Base-by-base conservation (phyloP, 2,113 vertebrate species). In the Tragulus kanchil region DNA sequence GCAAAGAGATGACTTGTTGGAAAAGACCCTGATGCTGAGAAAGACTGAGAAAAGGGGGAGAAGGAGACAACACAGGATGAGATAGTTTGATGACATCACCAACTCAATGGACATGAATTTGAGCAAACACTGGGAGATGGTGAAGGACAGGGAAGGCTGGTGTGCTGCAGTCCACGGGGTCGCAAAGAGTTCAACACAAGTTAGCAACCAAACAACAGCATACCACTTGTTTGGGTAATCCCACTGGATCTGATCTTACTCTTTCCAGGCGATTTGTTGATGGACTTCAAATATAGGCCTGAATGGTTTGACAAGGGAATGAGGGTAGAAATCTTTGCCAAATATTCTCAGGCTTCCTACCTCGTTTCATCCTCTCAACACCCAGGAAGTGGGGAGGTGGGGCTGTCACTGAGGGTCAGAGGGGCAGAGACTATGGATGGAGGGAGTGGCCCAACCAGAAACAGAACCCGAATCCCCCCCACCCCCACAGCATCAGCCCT, bases 361-460 rank as follows among this genome's bases (percentile, higher is more conserved):
- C 48, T 79, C 19, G 10, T 59, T 36, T 23, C 54, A 65, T 16
- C 21, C 19, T 69, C 31, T 58, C 4, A 25, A 4, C 45, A 23
- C 14, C 5, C 58, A 1, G 13, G 58, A 81, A 13, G 25, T 16
- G n/a, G 21, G 12, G 26, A 50, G 1, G 1, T 0, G 4, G 42
- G 62, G 10, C 50, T 19, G 0, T 79, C 42, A 6, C 58, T 1
- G 69, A 69, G 36, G 54, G 11, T 17, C 59, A 52, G 61, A 64
- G 28, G 45, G 13, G 13, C 12, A 7, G 31, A 12, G 14, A n/a
- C 45, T 67, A n/a, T 8, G 42, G 4, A 3, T 6, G 25, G 7
- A 23, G 2, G 17, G 31, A 52, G 59, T 28, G 26, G 28, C 67
- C 90, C 31, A 65, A 8, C 71, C 85, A 64, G 62, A 92, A 67